Conservation (phyloP, 2,113 vertebrate genomes). For the Xenopus borealis region DNA sequence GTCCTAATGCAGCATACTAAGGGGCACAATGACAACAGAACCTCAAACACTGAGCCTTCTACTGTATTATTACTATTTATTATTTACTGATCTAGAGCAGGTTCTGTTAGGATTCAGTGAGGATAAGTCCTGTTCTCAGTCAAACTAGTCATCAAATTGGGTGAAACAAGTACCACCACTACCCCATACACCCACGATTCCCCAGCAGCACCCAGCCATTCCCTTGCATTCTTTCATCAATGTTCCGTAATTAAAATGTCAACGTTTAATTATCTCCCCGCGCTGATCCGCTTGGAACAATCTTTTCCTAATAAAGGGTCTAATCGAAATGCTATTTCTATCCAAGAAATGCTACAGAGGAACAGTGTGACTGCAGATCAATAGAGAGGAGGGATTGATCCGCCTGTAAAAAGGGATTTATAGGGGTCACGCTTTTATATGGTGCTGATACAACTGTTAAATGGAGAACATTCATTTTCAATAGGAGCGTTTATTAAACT, state of each 20-base stretch:
- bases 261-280: conserved; percentile 84
- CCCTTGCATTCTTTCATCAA: conserved; percentile 77
- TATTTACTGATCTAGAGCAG: too few species aligned
- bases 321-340: conserved; percentile 83
- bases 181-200: too few species aligned
- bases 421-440: conserved; percentile 89
- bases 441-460: conserved; percentile 88
- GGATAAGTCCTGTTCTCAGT: too few species aligned
- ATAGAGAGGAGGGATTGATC: conserved; percentile 85
- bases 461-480: conserved; percentile 86
- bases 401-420: conserved; percentile 89
- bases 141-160: too few species aligned
- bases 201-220: conserved; percentile 61
- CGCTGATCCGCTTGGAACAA: conserved; percentile 73
- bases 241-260: conserved; percentile 96
- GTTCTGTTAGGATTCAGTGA: too few species aligned
- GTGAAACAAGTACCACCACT: too few species aligned
- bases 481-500: conserved; percentile 84
- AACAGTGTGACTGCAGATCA: conserved; percentile 71
- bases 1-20: too few species aligned
- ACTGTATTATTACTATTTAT: too few species aligned
- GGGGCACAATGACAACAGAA: too few species aligned
- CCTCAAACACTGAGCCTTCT: too few species aligned
- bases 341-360: conserved; percentile 62
- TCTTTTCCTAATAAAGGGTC: conserved; percentile 82